A percentile compares a stretch with the other conserved stretches of the same genome.
phyloP scores from a whole-genome alignment of 2,797 vertebrate species.

The Lagodon rhomboides region DNA sequence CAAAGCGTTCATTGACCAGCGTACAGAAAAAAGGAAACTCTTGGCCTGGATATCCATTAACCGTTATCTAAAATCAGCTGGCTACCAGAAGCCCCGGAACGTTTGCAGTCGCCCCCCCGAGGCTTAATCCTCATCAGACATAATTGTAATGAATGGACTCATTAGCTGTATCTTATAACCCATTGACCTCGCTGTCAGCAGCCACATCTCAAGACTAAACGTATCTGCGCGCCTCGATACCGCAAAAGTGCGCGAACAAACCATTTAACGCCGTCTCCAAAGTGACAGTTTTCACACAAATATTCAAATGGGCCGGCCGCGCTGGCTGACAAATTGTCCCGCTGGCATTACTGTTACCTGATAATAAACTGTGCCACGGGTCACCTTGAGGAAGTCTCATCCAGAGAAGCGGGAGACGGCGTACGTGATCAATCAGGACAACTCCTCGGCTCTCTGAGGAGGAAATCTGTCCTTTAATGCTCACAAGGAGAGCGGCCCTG shows the following conservation, averaged over 20 bases:
- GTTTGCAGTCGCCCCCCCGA: too few relatives aligned
- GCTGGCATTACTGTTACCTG: constrained; percentile 3
- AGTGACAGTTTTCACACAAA: constrained; percentile 5
- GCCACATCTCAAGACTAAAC: background rate
- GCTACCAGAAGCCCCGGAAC: too few relatives aligned
- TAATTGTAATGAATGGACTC: too few relatives aligned
- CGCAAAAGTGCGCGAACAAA: background rate
- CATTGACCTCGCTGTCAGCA: background rate
- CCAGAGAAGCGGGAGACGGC: constrained; percentile 28
- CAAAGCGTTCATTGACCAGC: too few relatives aligned
- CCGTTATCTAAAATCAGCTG: too few relatives aligned
- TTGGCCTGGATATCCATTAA: too few relatives aligned
- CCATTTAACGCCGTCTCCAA: background rate
- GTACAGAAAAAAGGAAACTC: too few relatives aligned
- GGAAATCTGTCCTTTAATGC: constrained; percentile 54
- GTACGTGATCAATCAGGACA: constrained; percentile 67
- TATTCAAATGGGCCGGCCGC: constrained; percentile 12
- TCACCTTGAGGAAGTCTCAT: constrained; percentile 67
- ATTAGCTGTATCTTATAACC: background rate
- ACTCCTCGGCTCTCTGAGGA: constrained; percentile 36
- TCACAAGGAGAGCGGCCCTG: constrained; percentile 54
- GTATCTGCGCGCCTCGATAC: background rate
- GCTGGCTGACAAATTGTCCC: constrained; percentile 5
- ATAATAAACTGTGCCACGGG: constrained; percentile 18
- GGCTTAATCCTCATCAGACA: too few relatives aligned